Evolutionary conservation across 2,797 vertebrate species (phyloP).

Genomic region (Crocodylus rhombifer): DNA sequence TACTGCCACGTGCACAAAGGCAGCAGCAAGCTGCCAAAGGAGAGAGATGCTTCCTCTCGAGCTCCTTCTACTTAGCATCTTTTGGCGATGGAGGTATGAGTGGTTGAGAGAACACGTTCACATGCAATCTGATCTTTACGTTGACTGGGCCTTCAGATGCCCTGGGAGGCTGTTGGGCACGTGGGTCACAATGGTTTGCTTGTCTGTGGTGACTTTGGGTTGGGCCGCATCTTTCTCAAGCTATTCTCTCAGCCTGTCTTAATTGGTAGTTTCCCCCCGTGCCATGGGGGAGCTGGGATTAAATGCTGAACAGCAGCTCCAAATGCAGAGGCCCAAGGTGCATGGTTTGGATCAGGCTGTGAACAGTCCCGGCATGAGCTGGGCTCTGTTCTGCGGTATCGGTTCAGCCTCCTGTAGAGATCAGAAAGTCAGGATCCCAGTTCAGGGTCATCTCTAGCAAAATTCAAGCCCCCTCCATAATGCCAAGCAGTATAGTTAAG

Average conservation of each 20-base stretch:
- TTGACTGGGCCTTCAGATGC: not conserved
- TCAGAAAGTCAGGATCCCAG: not conserved
- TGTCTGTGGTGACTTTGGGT: not conserved
- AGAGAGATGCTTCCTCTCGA: not conserved
- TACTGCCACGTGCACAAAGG: not conserved
- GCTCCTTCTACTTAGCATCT: not conserved
- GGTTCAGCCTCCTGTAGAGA: not conserved
- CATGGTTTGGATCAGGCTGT: rapidly evolving
- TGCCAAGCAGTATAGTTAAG: not conserved
- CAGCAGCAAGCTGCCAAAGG: not conserved
- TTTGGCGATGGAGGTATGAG: too few species aligned
- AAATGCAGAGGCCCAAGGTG: rapidly evolving
- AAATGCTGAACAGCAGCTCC: not conserved
- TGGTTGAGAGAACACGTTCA: not conserved
- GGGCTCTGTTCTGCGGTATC: rapidly evolving
- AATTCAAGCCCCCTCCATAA: not conserved
- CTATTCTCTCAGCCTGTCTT: rapidly evolving
- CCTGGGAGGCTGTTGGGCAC: too few species aligned
- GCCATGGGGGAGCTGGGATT: not conserved
- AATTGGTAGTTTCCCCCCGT: not conserved
- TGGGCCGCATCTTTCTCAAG: not conserved
- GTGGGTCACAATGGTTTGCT: not conserved
- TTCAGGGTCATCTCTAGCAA: not conserved
- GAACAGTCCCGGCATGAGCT: not conserved
- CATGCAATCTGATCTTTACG: not conserved